Evolutionary conservation across 2,888 invertebrate genomes (phyloP), one percentile per base, ranked within the genome.

Genomic region (Fragum sueziense): DNA sequence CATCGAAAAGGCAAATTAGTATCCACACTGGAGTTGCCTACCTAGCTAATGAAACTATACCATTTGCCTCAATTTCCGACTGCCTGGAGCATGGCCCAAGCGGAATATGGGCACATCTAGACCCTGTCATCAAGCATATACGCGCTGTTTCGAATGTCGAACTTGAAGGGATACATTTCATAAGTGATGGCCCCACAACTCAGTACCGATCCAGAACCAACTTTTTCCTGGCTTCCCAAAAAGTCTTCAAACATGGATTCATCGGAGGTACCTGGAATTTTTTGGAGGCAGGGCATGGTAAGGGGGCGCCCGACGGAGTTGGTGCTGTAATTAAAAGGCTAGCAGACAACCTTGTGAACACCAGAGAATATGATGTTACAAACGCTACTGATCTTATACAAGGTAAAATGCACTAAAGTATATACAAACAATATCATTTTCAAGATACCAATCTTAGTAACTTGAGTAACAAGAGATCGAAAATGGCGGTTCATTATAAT

Each of bases 51-150:
- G 33, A 29, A 33, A 34, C 54, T 54, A n/a, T 67, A 20, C 54
- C 86, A 54, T 88, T 88, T 82, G 90, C 91, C 80, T 88, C 91
- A 29, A 75, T 93, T 0, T 91, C 91, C n/a, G 79, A 90, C 73
- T 86, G 84, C 74, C 79, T 90, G 3, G 74, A 86, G 14, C 93
- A 93, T 88, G 88, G 88, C 57, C 91, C 92, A 37, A 86, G 87
- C 61, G 92, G 91, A 20, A 91, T 93, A 67, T 93, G 93, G 91
- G 91, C 90, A 47, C 92, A 93, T 84, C 82, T 93, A 33, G 73
- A 85, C 76, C 93, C 92, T 78, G 77, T 91, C 9, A 51, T 62
- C 27, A 22, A 29, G 20, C 27, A 71, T 41, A 37, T 71, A 17
- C 29, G 33, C 17, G 41, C 31, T 33, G 25, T 59, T n/a, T 33